phyloP scores from a whole-genome alignment of 2,113 vertebrate species.

The Nestor notabilis region DNA sequence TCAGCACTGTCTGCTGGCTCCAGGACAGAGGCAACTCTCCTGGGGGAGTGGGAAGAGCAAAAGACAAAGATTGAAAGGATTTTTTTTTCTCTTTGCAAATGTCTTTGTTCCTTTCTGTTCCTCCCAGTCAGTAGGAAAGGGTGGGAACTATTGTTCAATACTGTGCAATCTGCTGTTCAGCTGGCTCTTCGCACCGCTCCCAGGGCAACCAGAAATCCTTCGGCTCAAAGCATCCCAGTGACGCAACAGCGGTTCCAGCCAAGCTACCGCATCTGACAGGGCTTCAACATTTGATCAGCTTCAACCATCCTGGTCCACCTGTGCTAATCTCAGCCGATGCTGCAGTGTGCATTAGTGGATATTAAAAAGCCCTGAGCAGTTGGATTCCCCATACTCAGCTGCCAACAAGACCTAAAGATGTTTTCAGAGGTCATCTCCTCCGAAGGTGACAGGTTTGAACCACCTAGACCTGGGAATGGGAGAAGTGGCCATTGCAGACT shows the following conservation, averaged over 20 bases:
- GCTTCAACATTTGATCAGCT: accelerated
- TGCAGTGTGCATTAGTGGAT: neutral
- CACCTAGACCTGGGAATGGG: too few species aligned
- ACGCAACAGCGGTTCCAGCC: neutral
- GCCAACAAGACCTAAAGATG: neutral
- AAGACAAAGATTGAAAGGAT: neutral
- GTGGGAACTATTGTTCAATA: neutral
- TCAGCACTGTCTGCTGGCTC: neutral
- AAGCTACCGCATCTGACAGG: neutral
- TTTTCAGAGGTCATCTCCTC: neutral
- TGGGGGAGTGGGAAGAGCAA: neutral
- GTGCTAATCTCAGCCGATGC: accelerated
- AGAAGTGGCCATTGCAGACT: accelerated
- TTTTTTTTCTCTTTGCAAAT: neutral
- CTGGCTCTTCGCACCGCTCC: neutral
- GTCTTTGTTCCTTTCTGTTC: neutral
- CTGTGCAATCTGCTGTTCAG: neutral
- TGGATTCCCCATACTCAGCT: neutral
- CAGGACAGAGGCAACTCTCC: neutral
- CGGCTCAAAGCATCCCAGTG: neutral
- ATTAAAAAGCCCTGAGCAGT: neutral
- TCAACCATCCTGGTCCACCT: accelerated
- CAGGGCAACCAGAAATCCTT: neutral
- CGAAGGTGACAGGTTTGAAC: neutral
- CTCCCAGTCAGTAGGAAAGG: neutral